Evolutionary conservation across 2,888 invertebrate species (phyloP).

Genomic region (Mantis religiosa): DNA sequence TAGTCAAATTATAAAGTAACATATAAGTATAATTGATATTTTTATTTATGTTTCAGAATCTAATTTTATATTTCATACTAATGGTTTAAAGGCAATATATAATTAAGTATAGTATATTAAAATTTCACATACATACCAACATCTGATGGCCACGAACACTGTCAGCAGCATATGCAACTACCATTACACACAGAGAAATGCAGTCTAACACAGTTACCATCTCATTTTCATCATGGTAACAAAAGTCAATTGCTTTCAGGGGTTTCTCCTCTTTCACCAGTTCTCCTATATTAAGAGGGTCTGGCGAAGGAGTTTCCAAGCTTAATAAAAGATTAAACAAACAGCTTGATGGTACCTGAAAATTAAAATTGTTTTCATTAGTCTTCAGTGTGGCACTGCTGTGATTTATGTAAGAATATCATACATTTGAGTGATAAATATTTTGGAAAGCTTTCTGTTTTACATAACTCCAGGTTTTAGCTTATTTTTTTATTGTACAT

Average conservation of each 20-base stretch:
- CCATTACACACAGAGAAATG: conserved; percentile 98
- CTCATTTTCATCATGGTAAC: conserved; percentile 97
- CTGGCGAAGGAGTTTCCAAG: conserved; percentile 89
- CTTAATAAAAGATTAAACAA: conserved; percentile 87
- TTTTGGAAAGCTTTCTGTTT: too few relatives aligned
- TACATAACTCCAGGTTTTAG: too few relatives aligned
- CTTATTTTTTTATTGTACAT: too few relatives aligned
- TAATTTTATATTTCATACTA: too few relatives aligned
- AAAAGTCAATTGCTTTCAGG: conserved; percentile 93
- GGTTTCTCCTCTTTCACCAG: conserved; percentile 88
- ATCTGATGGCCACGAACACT: conserved; percentile 88
- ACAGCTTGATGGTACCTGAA: conserved; percentile 80
- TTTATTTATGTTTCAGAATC: too few relatives aligned
- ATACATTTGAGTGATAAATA: too few relatives aligned
- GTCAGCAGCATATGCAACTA: conserved; percentile 96
- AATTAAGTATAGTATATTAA: too few relatives aligned
- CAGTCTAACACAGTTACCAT: conserved; percentile 95
- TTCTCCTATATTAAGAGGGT: conserved; percentile 89
- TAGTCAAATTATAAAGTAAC: too few relatives aligned
- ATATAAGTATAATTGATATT: too few relatives aligned
- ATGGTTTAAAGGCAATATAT: too few relatives aligned
- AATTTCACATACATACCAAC: conserved; percentile 61
- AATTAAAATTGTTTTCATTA: not conserved
- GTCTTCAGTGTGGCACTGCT: too few relatives aligned
- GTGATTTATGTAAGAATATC: too few relatives aligned